phyloP scores from a whole-genome alignment of 2,797 vertebrate species.

The Diplodus puntazzo region DNA sequence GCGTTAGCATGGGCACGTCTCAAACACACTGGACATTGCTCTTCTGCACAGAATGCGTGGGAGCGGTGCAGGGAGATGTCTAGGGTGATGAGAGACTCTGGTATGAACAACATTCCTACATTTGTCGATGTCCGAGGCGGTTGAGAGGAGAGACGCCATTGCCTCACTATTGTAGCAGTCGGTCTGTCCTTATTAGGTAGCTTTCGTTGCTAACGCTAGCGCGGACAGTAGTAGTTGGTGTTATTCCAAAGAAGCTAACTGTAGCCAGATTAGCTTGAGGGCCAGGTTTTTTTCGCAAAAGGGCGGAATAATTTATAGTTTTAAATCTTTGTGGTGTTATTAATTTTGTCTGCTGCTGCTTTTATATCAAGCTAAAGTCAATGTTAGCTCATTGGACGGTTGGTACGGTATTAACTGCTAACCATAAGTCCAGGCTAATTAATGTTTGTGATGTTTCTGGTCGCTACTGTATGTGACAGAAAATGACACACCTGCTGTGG shows the following conservation, averaged over 20 bases:
- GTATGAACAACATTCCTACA: constrained; percentile 62
- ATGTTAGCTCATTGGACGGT: too few relatives aligned
- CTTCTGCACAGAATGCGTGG: constrained; percentile 68
- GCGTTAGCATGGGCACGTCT: constrained; percentile 69
- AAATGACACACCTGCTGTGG: constrained; percentile 55
- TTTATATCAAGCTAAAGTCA: not conserved
- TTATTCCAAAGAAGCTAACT: constrained; percentile 41
- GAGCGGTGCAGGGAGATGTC: constrained; percentile 73
- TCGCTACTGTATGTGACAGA: constrained; percentile 4
- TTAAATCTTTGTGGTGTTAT: accelerated
- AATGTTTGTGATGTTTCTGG: not conserved
- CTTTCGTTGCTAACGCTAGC: constrained; percentile 46
- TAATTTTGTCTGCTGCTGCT: not conserved
- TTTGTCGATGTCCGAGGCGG: not conserved
- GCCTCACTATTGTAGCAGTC: not conserved
- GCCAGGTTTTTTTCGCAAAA: not conserved
- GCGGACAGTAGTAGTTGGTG: not conserved
- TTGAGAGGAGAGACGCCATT: not conserved
- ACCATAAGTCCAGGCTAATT: not conserved
- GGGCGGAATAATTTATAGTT: not conserved
- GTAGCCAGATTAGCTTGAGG: constrained; percentile 44
- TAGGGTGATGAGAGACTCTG: constrained; percentile 72
- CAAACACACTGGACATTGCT: constrained; percentile 53
- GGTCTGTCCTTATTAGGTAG: constrained; percentile 21
- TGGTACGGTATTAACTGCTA: not conserved